A percentile compares a stretch with the other conserved stretches of the same genome.
phyloP scores from a whole-genome alignment of 2,113 vertebrate genomes.

The Pangasianodon hypophthalmus region DNA sequence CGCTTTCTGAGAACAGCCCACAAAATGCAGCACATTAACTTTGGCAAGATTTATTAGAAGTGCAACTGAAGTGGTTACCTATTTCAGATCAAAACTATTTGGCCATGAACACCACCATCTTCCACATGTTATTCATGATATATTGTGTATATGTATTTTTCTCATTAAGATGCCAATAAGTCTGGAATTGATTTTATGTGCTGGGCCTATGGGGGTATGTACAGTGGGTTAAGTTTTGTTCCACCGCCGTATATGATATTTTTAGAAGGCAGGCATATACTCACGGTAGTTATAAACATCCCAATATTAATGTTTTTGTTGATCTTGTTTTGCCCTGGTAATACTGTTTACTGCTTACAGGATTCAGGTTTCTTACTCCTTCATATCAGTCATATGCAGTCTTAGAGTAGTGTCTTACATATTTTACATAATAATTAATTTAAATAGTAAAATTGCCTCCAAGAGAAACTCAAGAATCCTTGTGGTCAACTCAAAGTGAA shows the following conservation, averaged over 20 bases:
- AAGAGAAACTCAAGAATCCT: background rate
- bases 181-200: background rate
- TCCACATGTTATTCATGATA: background rate
- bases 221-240: background rate
- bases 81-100: no score
- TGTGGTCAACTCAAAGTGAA: background rate
- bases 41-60: background rate
- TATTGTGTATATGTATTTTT: background rate
- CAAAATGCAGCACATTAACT: background rate
- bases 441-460: conserved; percentile 6
- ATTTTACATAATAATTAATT: conserved; percentile 10
- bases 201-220: background rate
- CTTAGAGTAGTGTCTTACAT: background rate
- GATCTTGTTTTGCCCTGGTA: background rate
- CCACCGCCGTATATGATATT: background rate
- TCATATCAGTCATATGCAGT: background rate
- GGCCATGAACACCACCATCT: no score
- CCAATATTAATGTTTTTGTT: background rate
- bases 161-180: background rate
- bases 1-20: background rate
- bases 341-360: background rate
- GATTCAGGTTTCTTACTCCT: background rate
- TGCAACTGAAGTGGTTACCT: background rate
- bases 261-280: background rate
- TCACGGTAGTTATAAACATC: background rate